Base-by-base conservation (phyloP, 37 sponge, comb jelly and placozoan genomes). In the Agelas oroides region DNA sequence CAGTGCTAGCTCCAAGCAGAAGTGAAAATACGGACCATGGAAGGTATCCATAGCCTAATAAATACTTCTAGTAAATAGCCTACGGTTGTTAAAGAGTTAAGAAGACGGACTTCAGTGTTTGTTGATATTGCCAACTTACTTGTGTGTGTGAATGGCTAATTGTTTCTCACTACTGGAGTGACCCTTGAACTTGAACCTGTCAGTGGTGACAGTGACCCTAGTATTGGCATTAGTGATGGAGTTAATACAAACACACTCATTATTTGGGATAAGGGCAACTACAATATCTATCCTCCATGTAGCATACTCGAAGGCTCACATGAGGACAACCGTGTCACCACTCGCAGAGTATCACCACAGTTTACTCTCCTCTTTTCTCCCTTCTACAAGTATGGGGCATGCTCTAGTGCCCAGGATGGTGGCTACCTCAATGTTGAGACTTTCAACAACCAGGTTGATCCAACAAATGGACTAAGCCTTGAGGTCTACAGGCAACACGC, bases 161-260 rank as follows among this genome's bases (percentile, higher is more conserved):
- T 46, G 8, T 46, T 12, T 8, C 46, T 8, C 8, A 46, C 8
- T 46, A 46, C 46, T 8, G 8, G 69, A 19, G 31, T 67, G 34
- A 67, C 69, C 5, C 34, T 67, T 37, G 75, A 54, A 2, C 8
- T 41, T 2, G 39, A 73, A 8, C 75, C 75, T 37, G 54, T 54
- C 18, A 46, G 54, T 6, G 46, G 46, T 3, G 75, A 73, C 52
- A 73, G 36, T 41, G 75, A 73, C 19, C 53, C 53, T 30, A 41
- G 28, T 20, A 17, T 73, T 40, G 75, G 75, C 8, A 73, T 73
- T 54, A 73, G 30, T 27, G 75, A 73, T 73, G 75, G 75, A 8
- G 54, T 40, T 19, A 73, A 73, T 54, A 5, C 8, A 6, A 73
- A 73, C 75, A 38, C 5, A 41, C 39, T 16, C 30, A 5, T 19